Percentiles rank a stretch among this genome's conserved stretches.
Conservation (phyloP, 1,140 invertebrate genomes). For the Eupeodes corollae region DNA sequence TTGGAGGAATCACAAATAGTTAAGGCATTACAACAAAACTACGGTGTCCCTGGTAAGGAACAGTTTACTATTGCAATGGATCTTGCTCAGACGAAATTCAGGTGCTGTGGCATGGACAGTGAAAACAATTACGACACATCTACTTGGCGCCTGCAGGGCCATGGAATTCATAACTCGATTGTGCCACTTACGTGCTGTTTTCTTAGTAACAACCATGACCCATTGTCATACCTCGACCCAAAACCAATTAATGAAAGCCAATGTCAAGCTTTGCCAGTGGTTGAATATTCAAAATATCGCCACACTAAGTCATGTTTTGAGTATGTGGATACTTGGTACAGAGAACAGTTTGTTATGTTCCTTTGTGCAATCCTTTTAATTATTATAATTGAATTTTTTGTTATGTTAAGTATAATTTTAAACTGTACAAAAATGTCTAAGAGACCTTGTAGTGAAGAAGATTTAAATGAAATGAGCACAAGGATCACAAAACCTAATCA, state of each 20-base stretch:
- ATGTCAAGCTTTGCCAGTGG: conserved; percentile 56
- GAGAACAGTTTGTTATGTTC: conserved; percentile 61
- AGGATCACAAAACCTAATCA: conserved; percentile 14
- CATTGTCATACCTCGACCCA: conserved; percentile 61
- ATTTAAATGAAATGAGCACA: neutral
- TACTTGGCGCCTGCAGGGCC: conserved; percentile 61
- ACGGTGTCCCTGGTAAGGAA: conserved; percentile 57
- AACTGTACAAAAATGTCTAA: conserved; percentile 48
- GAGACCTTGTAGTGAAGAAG: conserved; percentile 11
- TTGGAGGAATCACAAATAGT: conserved; percentile 53
- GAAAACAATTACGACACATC: conserved; percentile 72
- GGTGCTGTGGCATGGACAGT: conserved; percentile 72
- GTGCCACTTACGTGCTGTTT: conserved; percentile 70
- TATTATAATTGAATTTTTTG: conserved; percentile 55
- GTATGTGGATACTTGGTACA: conserved; percentile 63
- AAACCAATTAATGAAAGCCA: conserved; percentile 54
- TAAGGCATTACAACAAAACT: conserved; percentile 58
- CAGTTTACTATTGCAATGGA: conserved; percentile 68
- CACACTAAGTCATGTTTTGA: conserved; percentile 56
- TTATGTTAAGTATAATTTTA: conserved; percentile 55
- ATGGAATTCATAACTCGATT: conserved; percentile 55
- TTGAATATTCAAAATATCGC: conserved; percentile 48
- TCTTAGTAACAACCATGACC: conserved; percentile 48
- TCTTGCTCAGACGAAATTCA: conserved; percentile 61
- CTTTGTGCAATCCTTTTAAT: conserved; percentile 51